Conservation (phyloP, 2,113 vertebrate species). For the Zosterops japonicus region DNA sequence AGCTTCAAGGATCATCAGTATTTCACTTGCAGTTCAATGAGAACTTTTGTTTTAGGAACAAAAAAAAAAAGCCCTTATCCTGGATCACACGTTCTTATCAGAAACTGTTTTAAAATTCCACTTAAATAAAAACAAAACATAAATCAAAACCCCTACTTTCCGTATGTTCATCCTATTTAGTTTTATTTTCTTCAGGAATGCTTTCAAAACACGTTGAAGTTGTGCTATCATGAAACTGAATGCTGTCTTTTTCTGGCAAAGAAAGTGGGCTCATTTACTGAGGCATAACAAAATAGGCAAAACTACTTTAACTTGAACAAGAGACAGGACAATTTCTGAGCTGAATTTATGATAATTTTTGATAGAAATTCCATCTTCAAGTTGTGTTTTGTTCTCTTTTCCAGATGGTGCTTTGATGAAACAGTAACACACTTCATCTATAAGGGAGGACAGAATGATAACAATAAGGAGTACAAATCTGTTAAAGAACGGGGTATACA, state of each 20-base stretch:
- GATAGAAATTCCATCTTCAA: background rate
- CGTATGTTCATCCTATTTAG: background rate
- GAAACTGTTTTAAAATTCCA: background rate
- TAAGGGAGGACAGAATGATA: slow-evolving; percentile 92
- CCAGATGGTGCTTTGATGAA: slow-evolving; percentile 93
- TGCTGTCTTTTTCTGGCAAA: background rate
- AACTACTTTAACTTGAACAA: background rate
- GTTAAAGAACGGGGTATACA: slow-evolving; percentile 88
- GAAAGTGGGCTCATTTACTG: background rate
- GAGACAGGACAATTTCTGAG: background rate
- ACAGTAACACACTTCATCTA: slow-evolving; percentile 97
- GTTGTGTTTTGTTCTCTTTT: background rate
- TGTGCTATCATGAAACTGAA: background rate
- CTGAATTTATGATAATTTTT: background rate
- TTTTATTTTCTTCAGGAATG: background rate
- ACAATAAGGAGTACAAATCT: slow-evolving; percentile 87
- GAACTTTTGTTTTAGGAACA: background rate
- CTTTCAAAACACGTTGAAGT: background rate
- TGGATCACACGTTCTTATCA: background rate
- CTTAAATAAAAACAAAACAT: background rate
- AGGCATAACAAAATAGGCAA: background rate
- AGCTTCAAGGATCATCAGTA: background rate
- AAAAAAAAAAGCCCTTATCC: background rate
- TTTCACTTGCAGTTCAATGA: background rate
- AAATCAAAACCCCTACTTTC: background rate